Evolutionary conservation across 2,113 vertebrate species (phyloP).

Genomic region (Corythoichthys intestinalis): DNA sequence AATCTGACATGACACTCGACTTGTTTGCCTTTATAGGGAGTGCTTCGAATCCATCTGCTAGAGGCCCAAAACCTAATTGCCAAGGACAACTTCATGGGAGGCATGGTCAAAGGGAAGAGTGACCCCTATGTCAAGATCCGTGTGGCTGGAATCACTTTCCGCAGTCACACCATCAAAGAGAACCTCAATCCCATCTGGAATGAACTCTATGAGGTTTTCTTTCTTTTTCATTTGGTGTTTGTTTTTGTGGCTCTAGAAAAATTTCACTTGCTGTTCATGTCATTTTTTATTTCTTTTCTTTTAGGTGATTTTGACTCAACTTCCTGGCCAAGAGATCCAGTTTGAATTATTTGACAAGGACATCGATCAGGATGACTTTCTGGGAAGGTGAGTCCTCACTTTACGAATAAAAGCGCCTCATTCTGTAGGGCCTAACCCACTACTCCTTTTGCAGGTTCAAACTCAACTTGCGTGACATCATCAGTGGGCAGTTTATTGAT

Average conservation of each 20-base stretch:
- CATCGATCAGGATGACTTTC: conserved; percentile 86
- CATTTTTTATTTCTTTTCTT: not conserved
- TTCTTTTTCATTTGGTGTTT: not conserved
- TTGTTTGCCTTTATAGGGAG: conserved; percentile 63
- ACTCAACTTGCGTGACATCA: conserved; percentile 76
- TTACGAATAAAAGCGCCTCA: not conserved
- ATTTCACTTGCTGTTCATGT: not conserved
- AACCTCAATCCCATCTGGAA: conserved; percentile 89
- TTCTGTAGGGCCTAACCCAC: not conserved
- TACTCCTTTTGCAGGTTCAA: conserved; percentile 75
- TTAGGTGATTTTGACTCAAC: conserved; percentile 80
- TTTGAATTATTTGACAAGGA: conserved; percentile 89
- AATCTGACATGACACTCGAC: not conserved
- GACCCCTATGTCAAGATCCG: conserved; percentile 87
- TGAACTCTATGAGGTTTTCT: conserved; percentile 83
- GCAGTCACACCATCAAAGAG: conserved; percentile 84
- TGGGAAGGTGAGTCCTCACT: conserved; percentile 75
- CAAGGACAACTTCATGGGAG: conserved; percentile 89
- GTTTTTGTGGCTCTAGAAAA: not conserved
- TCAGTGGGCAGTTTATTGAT: conserved; percentile 76
- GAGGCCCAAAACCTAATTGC: conserved; percentile 85
- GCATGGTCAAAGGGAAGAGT: conserved; percentile 86
- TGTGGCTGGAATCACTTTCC: conserved; percentile 77
- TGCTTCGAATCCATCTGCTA: conserved; percentile 83
- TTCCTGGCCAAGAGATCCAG: conserved; percentile 87